These are phyloP conservation scores for Lemur catta DNA, from an alignment of 2,797 vertebrate genomes.

Conservation along the genomic window DNA sequence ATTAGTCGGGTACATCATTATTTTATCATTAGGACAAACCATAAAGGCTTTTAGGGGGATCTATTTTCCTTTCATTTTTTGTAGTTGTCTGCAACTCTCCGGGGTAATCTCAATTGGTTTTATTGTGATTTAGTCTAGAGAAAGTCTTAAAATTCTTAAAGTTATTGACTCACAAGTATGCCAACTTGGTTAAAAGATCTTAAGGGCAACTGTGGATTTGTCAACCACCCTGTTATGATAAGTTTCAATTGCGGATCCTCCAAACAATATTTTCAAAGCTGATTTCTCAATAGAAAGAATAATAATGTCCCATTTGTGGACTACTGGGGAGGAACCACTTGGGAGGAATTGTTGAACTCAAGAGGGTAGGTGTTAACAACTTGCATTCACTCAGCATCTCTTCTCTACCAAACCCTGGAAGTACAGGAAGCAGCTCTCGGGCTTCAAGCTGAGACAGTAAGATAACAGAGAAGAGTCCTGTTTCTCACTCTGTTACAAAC, in stretches of 20 bases:
- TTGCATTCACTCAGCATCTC: neutral
- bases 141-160: slow-evolving; percentile 50
- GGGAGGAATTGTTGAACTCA: neutral
- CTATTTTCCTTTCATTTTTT: slow-evolving; percentile 19
- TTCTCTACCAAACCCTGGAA: neutral
- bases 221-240: neutral
- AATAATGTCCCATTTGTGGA: neutral
- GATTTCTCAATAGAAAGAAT: neutral
- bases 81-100: neutral
- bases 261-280: slow-evolving; percentile 34
- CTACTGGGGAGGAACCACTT: neutral
- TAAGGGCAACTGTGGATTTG: neutral
- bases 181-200: slow-evolving; percentile 10
- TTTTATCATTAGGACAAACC: slow-evolving; percentile 33
- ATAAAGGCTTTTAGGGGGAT: neutral
- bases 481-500: neutral
- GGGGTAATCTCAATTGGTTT: slow-evolving; percentile 6
- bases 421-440: neutral
- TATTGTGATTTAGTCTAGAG: neutral
- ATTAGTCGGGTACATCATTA: neutral
- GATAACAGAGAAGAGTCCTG: neutral
- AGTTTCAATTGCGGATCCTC: neutral
- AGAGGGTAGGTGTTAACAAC: neutral
- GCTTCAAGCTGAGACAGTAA: neutral
- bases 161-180: neutral